Evolutionary conservation across 2,888 invertebrate species (phyloP).

Genomic region (Xiphydria camelus): DNA sequence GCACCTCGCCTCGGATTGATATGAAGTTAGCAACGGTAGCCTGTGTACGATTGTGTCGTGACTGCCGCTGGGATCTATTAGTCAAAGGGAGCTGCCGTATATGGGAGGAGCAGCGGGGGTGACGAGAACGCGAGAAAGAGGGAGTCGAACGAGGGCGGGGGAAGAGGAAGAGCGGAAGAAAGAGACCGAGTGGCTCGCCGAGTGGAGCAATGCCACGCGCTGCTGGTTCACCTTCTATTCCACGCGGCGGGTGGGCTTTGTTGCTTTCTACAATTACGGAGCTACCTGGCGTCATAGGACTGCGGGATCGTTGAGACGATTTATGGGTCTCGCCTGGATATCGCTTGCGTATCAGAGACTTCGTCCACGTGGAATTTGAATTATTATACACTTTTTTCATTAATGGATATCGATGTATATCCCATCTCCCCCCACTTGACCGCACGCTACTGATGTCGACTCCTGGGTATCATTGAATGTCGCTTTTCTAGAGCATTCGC

Average conservation of each 20-base stretch:
- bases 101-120: no score
- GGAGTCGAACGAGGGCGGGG: slow-evolving; percentile 16
- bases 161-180: slow-evolving; percentile 8
- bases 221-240: slow-evolving; percentile 18
- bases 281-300: no score
- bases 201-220: slow-evolving; percentile 16
- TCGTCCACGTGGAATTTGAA: no score
- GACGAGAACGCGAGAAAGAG: slow-evolving; percentile 20
- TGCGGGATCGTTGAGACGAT: no score
- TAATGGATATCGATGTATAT: no score
- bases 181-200: slow-evolving; percentile 11
- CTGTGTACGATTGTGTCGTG: slow-evolving; percentile 48
- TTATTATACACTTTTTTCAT: no score
- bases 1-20: slow-evolving; percentile 41
- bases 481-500: no score
- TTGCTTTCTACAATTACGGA: slow-evolving; percentile 25
- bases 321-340: no score
- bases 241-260: slow-evolving; percentile 31
- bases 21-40: slow-evolving; percentile 50
- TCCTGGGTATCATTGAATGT: no score
- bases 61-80: slow-evolving; percentile 47
- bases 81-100: slow-evolving; percentile 26
- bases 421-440: no score
- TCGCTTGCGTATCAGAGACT: no score
- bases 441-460: no score